Conservation (phyloP, 2,888 invertebrate genomes). For the Parascotia fuliginaria region DNA sequence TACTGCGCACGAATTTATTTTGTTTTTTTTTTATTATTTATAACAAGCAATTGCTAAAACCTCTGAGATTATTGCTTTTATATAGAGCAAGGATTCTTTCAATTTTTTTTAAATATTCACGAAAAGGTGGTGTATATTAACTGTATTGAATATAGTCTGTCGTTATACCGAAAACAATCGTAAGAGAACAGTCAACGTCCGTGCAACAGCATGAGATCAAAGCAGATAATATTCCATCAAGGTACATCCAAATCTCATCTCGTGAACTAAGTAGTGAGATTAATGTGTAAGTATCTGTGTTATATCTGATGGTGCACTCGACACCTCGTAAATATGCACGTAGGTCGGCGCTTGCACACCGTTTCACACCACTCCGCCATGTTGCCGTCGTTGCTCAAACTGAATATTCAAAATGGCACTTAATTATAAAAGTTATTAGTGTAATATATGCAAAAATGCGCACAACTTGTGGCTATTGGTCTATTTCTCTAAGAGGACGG, state of each 20-base stretch:
- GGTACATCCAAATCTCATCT: conserved; percentile 19
- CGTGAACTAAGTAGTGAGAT: background rate
- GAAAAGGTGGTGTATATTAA: no score
- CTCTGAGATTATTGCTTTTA: no score
- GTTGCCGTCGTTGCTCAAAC: conserved; percentile 5
- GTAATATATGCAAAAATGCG: background rate
- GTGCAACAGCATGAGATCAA: no score
- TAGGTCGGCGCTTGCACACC: conserved; percentile 1
- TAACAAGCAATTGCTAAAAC: no score
- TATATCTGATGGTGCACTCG: conserved; percentile 22
- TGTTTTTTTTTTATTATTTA: no score
- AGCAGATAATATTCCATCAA: no score
- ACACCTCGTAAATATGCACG: conserved; percentile 39
- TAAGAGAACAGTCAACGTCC: no score
- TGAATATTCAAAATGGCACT: background rate
- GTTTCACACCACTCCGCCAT: conserved; percentile 19
- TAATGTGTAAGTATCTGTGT: background rate
- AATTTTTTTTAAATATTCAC: no score
- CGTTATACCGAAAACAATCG: no score
- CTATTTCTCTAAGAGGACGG: background rate
- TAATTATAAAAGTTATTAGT: background rate
- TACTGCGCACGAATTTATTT: no score
- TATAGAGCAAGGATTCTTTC: no score
- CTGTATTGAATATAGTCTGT: no score
- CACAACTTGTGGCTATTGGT: background rate